These are phyloP conservation scores for Sarcophaga rosellei DNA, from an alignment of 2,888 invertebrate species.

Conservation along the genomic window DNA sequence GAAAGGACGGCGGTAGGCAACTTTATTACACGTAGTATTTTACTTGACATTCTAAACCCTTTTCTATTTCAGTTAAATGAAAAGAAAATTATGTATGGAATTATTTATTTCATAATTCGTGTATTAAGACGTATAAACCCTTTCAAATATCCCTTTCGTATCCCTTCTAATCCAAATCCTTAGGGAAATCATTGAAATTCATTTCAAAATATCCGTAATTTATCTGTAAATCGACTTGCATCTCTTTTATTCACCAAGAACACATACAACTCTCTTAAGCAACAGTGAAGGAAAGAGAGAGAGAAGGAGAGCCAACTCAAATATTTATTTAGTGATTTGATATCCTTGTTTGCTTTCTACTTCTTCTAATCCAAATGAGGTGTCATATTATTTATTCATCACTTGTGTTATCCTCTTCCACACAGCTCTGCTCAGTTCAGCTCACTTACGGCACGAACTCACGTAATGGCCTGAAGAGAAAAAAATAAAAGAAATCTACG, in stretches of 20 bases:
- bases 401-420: constrained; percentile 26
- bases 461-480: constrained; percentile 53
- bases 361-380: constrained; percentile 53
- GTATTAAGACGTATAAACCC: constrained; percentile 17
- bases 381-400: constrained; percentile 66
- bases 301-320: neutral
- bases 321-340: neutral
- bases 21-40: neutral
- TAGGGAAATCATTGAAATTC: constrained; percentile 53
- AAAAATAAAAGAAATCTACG: neutral
- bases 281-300: too few species aligned
- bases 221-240: neutral
- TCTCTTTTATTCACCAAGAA: too few species aligned
- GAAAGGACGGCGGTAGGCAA: too few species aligned
- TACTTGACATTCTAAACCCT: too few species aligned
- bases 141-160: constrained; percentile 6
- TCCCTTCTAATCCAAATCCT: constrained; percentile 17
- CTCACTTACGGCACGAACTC: constrained; percentile 63
- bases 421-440: constrained; percentile 21
- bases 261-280: too few species aligned
- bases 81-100: too few species aligned
- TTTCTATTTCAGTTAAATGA: too few species aligned
- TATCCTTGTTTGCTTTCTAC: constrained; percentile 22
- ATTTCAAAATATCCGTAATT: neutral
- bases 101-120: too few species aligned